Evolutionary conservation across 37 sponge, comb jelly and placozoan species (phyloP).

Genomic region (Sycon ciliatum): DNA sequence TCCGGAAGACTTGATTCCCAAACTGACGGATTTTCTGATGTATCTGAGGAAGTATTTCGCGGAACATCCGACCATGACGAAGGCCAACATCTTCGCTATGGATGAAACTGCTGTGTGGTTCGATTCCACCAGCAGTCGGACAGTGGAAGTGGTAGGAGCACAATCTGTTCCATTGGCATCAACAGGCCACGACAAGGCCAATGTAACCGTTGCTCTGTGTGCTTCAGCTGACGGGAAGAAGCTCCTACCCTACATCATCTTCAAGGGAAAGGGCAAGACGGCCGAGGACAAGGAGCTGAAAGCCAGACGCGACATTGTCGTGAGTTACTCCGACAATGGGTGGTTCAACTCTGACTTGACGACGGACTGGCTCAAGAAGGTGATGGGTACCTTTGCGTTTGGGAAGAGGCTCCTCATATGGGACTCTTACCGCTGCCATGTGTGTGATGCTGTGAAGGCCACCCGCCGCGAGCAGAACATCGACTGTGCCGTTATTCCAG

Average conservation of each 20-base stretch:
- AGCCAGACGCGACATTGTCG: conserved; percentile 23
- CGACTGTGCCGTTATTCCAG: too few relatives aligned
- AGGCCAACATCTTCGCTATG: too few relatives aligned
- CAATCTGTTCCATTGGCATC: conserved; percentile 40
- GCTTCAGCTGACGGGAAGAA: conserved; percentile 51
- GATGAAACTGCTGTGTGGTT: conserved; percentile 59
- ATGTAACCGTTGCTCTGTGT: conserved; percentile 41
- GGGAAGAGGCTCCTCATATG: conserved; percentile 42
- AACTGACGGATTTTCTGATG: too few relatives aligned
- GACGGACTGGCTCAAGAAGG: conserved; percentile 32
- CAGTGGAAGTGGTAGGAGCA: conserved; percentile 33
- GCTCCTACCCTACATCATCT: conserved; percentile 41
- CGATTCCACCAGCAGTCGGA: conserved; percentile 50
- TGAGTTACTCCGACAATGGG: conserved; percentile 25
- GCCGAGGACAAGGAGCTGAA: too few relatives aligned
- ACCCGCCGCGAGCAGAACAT: too few relatives aligned
- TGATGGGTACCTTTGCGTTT: conserved; percentile 38
- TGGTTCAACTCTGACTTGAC: conserved; percentile 55
- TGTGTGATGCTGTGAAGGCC: conserved; percentile 8
- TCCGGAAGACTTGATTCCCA: too few relatives aligned
- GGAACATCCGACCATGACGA: too few relatives aligned
- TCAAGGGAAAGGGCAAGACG: conserved; percentile 40
- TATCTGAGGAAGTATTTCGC: too few relatives aligned
- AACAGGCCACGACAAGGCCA: conserved; percentile 54
- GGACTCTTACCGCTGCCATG: conserved; percentile 56